Conservation (phyloP, 2,888 invertebrate species). For the Troides aeacus region DNA sequence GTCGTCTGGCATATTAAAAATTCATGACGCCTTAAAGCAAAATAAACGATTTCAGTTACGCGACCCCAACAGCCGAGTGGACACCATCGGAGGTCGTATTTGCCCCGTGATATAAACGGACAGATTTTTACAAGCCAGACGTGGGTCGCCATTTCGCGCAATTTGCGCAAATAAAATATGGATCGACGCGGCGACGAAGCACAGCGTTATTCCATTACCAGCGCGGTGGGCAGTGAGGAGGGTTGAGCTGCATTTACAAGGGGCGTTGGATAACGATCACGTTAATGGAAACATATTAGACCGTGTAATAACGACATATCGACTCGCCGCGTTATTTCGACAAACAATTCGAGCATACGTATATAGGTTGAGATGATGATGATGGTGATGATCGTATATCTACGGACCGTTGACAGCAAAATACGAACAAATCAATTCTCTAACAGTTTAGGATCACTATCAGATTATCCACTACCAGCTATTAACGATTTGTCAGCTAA, state of each 20-base stretch:
- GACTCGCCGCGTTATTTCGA: no score
- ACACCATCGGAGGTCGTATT: slow-evolving; percentile 15
- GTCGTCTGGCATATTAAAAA: no score
- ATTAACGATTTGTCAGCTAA: no score
- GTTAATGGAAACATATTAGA: neutral
- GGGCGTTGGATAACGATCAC: slow-evolving; percentile 32
- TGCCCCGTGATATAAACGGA: slow-evolving; percentile 25
- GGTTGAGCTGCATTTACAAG: slow-evolving; percentile 30
- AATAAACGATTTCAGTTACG: slow-evolving; percentile 28
- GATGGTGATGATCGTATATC: no score
- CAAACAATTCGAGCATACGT: no score
- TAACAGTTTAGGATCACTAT: no score
- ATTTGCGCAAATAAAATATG: slow-evolving; percentile 75
- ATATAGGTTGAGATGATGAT: no score
- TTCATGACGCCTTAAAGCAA: neutral
- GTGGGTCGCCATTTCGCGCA: slow-evolving; percentile 67
- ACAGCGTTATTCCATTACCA: slow-evolving; percentile 76
- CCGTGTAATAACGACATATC: neutral
- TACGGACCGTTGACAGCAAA: no score
- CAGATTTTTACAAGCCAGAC: slow-evolving; percentile 55
- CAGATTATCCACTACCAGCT: no score
- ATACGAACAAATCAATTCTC: no score
- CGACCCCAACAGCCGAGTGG: slow-evolving; percentile 9
- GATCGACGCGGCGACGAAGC: slow-evolving; percentile 63
- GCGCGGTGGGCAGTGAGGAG: slow-evolving; percentile 47